Percentiles rank a stretch among this genome's conserved stretches.
These are phyloP conservation scores for Catocala sponsa DNA, from an alignment of 2,888 invertebrate species.

Conservation along the genomic window DNA sequence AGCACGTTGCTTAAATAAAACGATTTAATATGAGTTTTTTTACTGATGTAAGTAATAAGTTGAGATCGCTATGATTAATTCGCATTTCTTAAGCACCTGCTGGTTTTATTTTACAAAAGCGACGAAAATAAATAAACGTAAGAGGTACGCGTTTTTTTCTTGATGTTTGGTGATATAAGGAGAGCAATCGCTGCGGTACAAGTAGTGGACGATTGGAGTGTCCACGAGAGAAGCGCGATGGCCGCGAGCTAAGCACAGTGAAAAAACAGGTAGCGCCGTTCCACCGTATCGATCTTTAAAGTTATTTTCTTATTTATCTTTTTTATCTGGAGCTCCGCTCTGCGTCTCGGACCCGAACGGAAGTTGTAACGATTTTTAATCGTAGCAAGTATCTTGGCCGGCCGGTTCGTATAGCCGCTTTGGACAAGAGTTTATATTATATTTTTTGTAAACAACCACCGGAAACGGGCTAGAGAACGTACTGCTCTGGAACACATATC, in stretches of 20 bases:
- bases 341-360: slow-evolving; percentile 81
- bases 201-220: slow-evolving; percentile 23
- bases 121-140: not conserved
- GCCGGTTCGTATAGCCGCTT: slow-evolving; percentile 75
- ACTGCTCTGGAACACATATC: slow-evolving; percentile 83
- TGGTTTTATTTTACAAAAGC: not conserved
- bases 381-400: slow-evolving; percentile 83
- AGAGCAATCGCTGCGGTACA: slow-evolving; percentile 17
- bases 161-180: not conserved
- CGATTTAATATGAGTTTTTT: not conserved
- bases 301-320: slow-evolving; percentile 86
- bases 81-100: not conserved
- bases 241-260: slow-evolving; percentile 71
- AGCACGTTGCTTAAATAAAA: not conserved
- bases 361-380: slow-evolving; percentile 88
- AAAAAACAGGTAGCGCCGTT: slow-evolving; percentile 87
- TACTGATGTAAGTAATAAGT: not conserved
- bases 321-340: slow-evolving; percentile 81
- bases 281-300: slow-evolving; percentile 84
- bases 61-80: not conserved
- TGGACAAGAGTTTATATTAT: slow-evolving; percentile 78
- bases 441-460: slow-evolving; percentile 86
- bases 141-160: not conserved
- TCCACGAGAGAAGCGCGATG: slow-evolving; percentile 56
- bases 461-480: slow-evolving; percentile 81